phyloP scores from a whole-genome alignment of 1,140 invertebrate genomes.

The Scaptomyza hsui region DNA sequence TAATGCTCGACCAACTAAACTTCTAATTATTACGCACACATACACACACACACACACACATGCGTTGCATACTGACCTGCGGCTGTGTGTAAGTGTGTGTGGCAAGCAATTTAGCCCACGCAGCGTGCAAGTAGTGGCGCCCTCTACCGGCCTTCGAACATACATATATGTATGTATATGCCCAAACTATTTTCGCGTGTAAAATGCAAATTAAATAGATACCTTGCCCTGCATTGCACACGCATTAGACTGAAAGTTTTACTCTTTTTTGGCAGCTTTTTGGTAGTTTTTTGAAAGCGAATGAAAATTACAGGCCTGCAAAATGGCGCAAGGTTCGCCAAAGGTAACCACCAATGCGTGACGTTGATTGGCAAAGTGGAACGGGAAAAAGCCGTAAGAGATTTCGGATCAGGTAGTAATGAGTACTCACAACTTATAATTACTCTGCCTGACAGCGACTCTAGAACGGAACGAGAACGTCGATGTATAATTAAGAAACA shows the following conservation, averaged over 20 bases:
- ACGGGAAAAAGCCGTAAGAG: too few relatives aligned
- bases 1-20: constrained; percentile 67
- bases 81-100: constrained; percentile 30
- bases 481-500: too few relatives aligned
- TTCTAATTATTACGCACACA: constrained; percentile 58
- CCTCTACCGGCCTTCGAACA: constrained; percentile 14
- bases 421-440: background rate
- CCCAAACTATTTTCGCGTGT: constrained; percentile 70
- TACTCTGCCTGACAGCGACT: background rate
- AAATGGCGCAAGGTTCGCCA: constrained; percentile 33
- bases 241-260: constrained; percentile 29
- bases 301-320: constrained; percentile 33
- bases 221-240: constrained; percentile 34
- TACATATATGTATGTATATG: constrained; percentile 2
- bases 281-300: too few relatives aligned
- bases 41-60: constrained; percentile 4
- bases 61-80: constrained; percentile 27
- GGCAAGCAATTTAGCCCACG: constrained; percentile 44
- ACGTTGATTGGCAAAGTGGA: constrained; percentile 45
- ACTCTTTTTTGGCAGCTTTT: constrained; percentile 23
- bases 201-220: constrained; percentile 77
- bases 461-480: background rate
- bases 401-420: background rate
- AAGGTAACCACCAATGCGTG: constrained; percentile 31
- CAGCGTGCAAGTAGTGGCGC: constrained; percentile 63